Conservation (phyloP, 2,113 vertebrate species). For the Hystrix brachyura region DNA sequence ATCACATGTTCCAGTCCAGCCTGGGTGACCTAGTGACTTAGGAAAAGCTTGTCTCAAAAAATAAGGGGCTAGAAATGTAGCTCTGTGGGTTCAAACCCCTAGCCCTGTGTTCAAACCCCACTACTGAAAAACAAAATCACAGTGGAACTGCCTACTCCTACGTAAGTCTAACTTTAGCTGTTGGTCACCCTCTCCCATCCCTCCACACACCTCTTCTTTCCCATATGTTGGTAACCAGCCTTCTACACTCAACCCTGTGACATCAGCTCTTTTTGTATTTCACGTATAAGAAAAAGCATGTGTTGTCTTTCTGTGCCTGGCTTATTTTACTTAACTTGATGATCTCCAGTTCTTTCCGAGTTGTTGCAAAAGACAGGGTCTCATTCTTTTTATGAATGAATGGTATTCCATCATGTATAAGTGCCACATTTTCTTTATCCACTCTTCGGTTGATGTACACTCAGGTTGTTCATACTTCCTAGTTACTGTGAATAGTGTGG, state of each 20-base stretch:
- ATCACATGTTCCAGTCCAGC: background rate
- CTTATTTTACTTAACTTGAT: background rate
- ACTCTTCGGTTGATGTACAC: background rate
- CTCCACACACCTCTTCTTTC: background rate
- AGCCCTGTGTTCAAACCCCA: background rate
- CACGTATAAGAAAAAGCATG: background rate
- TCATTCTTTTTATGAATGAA: background rate
- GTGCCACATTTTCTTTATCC: no score
- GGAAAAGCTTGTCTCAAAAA: background rate
- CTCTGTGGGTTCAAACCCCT: background rate
- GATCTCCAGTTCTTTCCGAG: background rate
- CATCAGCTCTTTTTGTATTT: background rate
- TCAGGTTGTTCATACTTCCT: background rate
- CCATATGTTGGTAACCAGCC: no score
- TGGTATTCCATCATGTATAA: no score
- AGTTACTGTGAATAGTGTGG: background rate
- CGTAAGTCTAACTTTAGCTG: background rate
- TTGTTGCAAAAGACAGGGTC: background rate
- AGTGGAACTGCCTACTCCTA: background rate
- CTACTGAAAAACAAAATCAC: background rate
- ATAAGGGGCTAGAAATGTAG: background rate
- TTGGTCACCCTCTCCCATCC: background rate
- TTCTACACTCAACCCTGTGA: background rate
- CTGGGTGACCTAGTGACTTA: background rate
- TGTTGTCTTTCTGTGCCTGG: background rate